A percentile compares a stretch with the other conserved stretches of the same genome.
phyloP scores from a whole-genome alignment of 2,797 vertebrate species.

The Tolypeutes matacus region DNA sequence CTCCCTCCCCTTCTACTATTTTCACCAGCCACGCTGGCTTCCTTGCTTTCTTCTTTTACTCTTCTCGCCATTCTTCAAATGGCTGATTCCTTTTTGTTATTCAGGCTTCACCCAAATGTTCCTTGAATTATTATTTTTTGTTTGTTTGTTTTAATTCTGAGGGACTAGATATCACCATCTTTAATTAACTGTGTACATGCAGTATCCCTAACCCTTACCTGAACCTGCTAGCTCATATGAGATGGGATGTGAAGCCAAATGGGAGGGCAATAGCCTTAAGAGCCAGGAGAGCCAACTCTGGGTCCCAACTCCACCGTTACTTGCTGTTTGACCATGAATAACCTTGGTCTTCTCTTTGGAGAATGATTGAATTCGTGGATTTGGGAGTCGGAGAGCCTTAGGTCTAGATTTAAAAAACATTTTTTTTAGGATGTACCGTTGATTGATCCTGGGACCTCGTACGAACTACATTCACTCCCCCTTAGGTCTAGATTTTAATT shows the following conservation, averaged over 20 bases:
- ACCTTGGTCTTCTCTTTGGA: neutral
- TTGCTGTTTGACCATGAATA: neutral
- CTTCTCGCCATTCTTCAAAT: neutral
- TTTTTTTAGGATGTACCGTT: too few relatives aligned
- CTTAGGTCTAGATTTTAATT: neutral
- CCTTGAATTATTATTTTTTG: neutral
- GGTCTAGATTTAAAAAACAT: neutral
- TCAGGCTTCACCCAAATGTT: neutral
- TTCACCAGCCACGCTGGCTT: neutral
- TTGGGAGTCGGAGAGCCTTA: neutral
- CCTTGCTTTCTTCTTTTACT: neutral
- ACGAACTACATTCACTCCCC: too few relatives aligned
- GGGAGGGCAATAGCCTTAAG: neutral
- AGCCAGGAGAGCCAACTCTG: neutral
- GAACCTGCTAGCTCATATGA: neutral
- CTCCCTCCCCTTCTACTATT: neutral
- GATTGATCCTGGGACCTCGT: too few relatives aligned
- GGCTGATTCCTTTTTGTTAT: neutral
- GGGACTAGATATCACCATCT: neutral
- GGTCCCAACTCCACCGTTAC: neutral
- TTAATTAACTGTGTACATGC: too few relatives aligned
- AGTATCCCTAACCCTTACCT: neutral
- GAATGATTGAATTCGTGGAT: neutral
- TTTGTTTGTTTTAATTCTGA: neutral
- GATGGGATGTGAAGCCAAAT: neutral